These are phyloP conservation scores for Tupiocoris notatus DNA, from an alignment of 2,888 invertebrate species.

Conservation along the genomic window DNA sequence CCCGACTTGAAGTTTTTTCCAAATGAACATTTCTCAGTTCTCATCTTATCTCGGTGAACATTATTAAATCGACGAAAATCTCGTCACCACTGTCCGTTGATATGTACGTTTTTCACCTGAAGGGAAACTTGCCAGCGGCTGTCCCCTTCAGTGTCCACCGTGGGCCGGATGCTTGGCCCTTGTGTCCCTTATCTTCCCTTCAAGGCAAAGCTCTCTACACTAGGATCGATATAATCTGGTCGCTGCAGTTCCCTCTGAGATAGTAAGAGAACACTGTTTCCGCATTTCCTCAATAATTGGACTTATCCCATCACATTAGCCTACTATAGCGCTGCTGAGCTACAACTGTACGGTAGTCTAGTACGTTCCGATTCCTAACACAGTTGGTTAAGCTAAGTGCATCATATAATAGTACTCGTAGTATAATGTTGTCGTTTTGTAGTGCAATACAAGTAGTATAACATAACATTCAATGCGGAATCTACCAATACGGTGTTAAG, in stretches of 20 bases:
- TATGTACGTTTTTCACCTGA: background rate
- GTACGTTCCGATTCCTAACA: background rate
- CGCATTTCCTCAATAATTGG: background rate
- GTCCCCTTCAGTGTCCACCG: background rate
- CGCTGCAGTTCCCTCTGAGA: background rate
- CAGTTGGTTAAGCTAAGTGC: too few species aligned
- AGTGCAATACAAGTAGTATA: too few species aligned
- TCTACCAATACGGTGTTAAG: too few species aligned
- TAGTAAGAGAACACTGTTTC: background rate
- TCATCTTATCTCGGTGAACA: background rate
- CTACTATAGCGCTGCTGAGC: background rate
- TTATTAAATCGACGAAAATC: background rate
- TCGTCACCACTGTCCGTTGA: background rate
- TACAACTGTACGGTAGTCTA: background rate
- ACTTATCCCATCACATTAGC: background rate
- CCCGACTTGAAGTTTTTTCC: too few species aligned
- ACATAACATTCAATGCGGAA: too few species aligned
- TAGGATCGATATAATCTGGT: background rate
- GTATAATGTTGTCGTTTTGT: too few species aligned
- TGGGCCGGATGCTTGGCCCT: background rate
- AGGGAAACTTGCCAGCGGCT: background rate
- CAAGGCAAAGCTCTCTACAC: background rate
- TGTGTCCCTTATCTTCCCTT: background rate
- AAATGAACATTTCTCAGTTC: background rate
- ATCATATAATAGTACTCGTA: too few species aligned